These are phyloP conservation scores for Frieseomelitta varia DNA, from an alignment of 1,140 invertebrate genomes.

Conservation along the genomic window DNA sequence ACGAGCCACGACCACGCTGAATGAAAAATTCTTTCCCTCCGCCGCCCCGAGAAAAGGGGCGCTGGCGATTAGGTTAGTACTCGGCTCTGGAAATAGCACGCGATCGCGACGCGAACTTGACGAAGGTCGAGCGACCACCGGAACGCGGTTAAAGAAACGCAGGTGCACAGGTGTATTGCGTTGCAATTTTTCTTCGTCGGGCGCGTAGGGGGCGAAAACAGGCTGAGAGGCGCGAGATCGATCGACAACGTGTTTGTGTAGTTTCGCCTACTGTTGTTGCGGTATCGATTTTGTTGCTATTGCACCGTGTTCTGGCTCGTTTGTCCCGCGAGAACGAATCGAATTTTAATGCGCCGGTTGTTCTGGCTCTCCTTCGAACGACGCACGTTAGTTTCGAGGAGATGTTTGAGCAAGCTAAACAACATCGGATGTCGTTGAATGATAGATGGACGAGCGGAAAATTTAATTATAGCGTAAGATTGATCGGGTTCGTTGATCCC, in stretches of 20 bases:
- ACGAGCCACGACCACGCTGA: no score
- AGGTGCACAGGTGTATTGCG: slow-evolving; percentile 16
- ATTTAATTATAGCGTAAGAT: no score
- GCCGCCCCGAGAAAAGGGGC: neutral
- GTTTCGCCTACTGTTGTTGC: neutral
- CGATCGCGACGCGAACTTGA: neutral
- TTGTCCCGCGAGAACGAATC: neutral
- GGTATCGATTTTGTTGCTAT: slow-evolving; percentile 29
- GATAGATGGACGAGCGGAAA: neutral
- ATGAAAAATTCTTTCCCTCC: neutral
- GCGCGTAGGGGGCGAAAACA: neutral
- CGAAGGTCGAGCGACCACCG: neutral
- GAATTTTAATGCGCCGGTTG: neutral
- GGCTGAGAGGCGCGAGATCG: neutral
- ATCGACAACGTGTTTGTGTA: neutral
- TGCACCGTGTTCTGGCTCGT: neutral
- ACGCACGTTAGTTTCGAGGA: neutral
- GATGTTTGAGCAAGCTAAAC: neutral
- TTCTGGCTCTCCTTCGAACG: neutral
- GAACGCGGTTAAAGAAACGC: slow-evolving; percentile 2
- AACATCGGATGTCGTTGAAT: neutral
- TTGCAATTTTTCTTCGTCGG: neutral
- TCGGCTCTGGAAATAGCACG: neutral
- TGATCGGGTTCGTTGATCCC: no score
- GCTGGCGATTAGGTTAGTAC: no score